Evolutionary conservation across 2,888 invertebrate genomes (phyloP).

Genomic region (Chirona hameri): DNA sequence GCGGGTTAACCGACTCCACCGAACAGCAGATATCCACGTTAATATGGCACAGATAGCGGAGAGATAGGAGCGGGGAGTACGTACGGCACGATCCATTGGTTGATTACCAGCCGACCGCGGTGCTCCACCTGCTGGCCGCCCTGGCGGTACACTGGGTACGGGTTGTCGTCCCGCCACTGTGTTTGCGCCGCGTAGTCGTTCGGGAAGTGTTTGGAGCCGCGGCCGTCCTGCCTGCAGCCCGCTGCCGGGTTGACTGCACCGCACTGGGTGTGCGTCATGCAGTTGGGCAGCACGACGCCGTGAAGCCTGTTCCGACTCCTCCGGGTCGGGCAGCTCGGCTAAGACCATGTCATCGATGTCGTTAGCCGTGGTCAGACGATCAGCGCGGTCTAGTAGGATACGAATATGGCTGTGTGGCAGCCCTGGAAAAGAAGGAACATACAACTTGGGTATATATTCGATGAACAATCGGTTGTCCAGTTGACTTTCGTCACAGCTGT

Average conservation of each 20-base stretch:
- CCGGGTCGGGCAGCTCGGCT: not conserved
- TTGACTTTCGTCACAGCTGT: too few species aligned
- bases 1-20: not conserved
- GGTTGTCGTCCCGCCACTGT: not conserved
- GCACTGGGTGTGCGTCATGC: not conserved
- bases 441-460: too few species aligned
- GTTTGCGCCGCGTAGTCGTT: not conserved
- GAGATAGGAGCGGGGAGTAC: not conserved
- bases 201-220: not conserved
- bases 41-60: not conserved
- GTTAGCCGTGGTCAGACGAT: not conserved
- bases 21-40: not conserved
- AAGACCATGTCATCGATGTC: not conserved
- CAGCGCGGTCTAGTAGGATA: not conserved
- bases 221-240: not conserved
- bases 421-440: not conserved
- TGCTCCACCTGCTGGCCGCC: not conserved
- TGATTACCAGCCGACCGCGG: not conserved
- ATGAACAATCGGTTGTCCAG: too few species aligned
- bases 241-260: not conserved
- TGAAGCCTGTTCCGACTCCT: not conserved
- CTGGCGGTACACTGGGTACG: not conserved
- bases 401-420: not conserved
- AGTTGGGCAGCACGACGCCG: not conserved
- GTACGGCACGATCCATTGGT: slow-evolving; percentile 3